Base-by-base conservation (phyloP, 2,113 vertebrate species). In the Brachyhypopomus occidentalis region DNA sequence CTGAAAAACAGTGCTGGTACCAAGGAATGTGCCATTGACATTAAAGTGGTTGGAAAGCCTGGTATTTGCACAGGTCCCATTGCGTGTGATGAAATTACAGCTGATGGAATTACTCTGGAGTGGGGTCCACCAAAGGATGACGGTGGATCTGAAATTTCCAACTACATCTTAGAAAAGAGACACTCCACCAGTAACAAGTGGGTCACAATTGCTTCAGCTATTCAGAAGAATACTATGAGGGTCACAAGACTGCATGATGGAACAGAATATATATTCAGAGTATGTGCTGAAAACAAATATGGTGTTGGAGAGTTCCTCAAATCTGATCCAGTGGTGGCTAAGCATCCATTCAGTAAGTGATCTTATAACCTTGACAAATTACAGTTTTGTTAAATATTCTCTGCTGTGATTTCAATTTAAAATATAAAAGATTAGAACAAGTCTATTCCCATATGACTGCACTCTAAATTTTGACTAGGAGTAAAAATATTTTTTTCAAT, bases 251-350 rank as follows among this genome's bases (percentile, higher is more conserved):
- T 99, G 78, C 96, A 98, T 66, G 98, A 98, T 78, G 98, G 97
- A 80, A 86, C 91, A 36, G 98, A 99, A 87, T 99, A 99, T 72
- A 94, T 97, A 71, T 99, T 99, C 86, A 96, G 95, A 90, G 96
- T 99, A 79, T 97, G 94, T 74, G 98, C 98, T 20, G 98, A 99
- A 92, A 99, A 99, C 88, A 99, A 98, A 89, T 98, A 98, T 0
- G 98, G 98, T 76, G 91, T 99, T 78, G 97, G 98, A 62, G 96
- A 98, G 89, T 94, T 93, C 83, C 94, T 99, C 82, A 97, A 95
- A 91, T 99, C 98, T 27, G 96, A 97, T 2, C 92, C 96, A 63
- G 89, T 99, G 38, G 77, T 98, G 72, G 98, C 98, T 78, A 96
- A 95, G 85, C 97, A 99, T 95, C 98, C 98, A 84, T 99, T 99